Base-by-base conservation (phyloP, 2,797 vertebrate species). In the Paramormyrops hopkinsi region DNA sequence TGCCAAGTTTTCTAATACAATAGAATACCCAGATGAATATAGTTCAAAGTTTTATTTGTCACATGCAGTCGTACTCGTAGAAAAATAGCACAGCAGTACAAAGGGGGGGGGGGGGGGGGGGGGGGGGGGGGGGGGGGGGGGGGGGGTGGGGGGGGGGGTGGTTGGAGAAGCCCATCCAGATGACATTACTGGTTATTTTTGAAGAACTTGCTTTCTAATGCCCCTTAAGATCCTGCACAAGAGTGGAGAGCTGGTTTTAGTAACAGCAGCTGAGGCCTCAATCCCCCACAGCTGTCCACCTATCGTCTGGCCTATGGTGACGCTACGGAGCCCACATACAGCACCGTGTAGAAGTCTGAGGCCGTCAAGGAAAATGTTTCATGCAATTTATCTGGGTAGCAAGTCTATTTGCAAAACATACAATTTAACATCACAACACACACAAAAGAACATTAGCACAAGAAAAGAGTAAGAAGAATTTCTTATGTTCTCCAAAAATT, bases 241-340 rank as follows among this genome's bases (percentile, higher is more conserved):
- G 46, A 93, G 92, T 92, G 92, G 93, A 94, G 93, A 94, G 89
- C 89, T 85, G 86, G 51, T 86, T 83, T 85, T 44, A 56, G 83
- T 91, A 91, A 89, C 90, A 93, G 91, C 92, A 93, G 94, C 92
- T 94, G 93, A 94, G 93, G 92, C 92, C 44, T 86, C 93, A 94
- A 96, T 95, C 94, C 92, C 89, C 89, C 93, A 94, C 95, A 95
- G 95, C 94, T 96, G 95, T 93, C 94, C 91, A 90, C 90, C 93
- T 91, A 93, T 95, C 95, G 93, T 89, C 91, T 90, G 88, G 94
- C 93, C 92, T 90, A 59, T 89, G 1, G 65, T 91, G 91, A 90
- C 90, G 91, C 90, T 50, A 3, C 0, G 69, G 22, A 91, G 90
- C 41, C 4, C 87, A 1, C 11, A 33, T 14, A 33, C 65, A 33